phyloP scores from a whole-genome alignment of 2,888 invertebrate genomes.

The Melanchra persicariae region DNA sequence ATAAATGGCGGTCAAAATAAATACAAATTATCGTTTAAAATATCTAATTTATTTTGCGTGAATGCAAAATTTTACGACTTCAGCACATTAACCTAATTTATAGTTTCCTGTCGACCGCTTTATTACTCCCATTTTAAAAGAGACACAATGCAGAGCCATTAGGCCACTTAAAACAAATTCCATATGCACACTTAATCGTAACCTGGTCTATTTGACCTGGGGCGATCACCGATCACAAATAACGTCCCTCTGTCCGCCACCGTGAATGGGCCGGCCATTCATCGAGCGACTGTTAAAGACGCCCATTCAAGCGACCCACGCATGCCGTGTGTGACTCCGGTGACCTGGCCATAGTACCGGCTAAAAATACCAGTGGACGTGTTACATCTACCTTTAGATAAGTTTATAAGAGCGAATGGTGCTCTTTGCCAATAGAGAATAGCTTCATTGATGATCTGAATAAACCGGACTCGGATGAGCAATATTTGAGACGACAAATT shows the following conservation, averaged over 20 bases:
- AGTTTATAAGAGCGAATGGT: slow-evolving; percentile 34
- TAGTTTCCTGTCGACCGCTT: slow-evolving; percentile 27
- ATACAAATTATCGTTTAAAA: slow-evolving; percentile 20
- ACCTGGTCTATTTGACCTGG: slow-evolving; percentile 62
- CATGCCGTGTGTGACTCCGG: slow-evolving; percentile 68
- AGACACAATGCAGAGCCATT: slow-evolving; percentile 13
- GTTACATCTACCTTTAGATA: slow-evolving; percentile 56
- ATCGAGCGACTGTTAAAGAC: slow-evolving; percentile 69
- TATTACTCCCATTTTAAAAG: slow-evolving; percentile 15
- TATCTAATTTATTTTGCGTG: slow-evolving; percentile 3
- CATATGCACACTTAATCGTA: slow-evolving; percentile 57
- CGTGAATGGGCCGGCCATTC: slow-evolving; percentile 77
- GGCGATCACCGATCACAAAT: slow-evolving; percentile 68
- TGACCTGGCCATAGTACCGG: slow-evolving; percentile 65
- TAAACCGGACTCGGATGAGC: background rate
- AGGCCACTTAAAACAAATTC: slow-evolving; percentile 43
- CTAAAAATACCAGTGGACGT: slow-evolving; percentile 66
- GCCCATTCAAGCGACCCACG: slow-evolving; percentile 79
- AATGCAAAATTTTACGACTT: slow-evolving; percentile 24
- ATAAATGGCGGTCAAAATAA: slow-evolving; percentile 31
- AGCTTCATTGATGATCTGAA: slow-evolving; percentile 38
- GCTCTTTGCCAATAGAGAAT: slow-evolving; percentile 10
- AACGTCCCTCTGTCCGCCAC: slow-evolving; percentile 64
- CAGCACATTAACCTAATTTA: slow-evolving; percentile 27
- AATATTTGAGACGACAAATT: background rate